A percentile compares a stretch with the other conserved stretches of the same genome.
These are phyloP conservation scores for Cosmopolites sordidus DNA, from an alignment of 2,888 invertebrate species.

Conservation along the genomic window DNA sequence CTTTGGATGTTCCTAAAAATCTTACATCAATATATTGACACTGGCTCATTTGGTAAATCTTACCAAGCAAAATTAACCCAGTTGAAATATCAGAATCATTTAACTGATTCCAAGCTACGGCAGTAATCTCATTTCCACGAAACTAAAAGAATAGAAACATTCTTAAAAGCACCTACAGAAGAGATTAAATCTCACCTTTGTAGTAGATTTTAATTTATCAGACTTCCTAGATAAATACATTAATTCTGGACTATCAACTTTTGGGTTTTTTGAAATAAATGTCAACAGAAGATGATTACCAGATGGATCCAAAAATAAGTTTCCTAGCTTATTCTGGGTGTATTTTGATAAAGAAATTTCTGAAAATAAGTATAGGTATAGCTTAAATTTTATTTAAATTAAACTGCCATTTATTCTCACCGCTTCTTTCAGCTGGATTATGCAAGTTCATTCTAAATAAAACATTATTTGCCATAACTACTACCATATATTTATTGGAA, in stretches of 20 bases:
- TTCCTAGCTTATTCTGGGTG: slow-evolving; percentile 58
- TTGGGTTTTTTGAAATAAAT: slow-evolving; percentile 58
- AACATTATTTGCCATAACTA: slow-evolving; percentile 78
- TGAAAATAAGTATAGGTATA: slow-evolving; percentile 45
- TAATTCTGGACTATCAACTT: slow-evolving; percentile 60
- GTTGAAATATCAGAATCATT: slow-evolving; percentile 67
- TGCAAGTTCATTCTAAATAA: slow-evolving; percentile 78
- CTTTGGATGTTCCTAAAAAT: slow-evolving; percentile 80
- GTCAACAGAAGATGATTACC: slow-evolving; percentile 81
- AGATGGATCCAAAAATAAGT: slow-evolving; percentile 78
- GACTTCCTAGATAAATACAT: slow-evolving; percentile 76
- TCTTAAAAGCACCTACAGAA: not conserved
- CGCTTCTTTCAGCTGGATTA: slow-evolving; percentile 72
- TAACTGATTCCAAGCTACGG: slow-evolving; percentile 83
- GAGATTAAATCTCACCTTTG: slow-evolving; percentile 46
- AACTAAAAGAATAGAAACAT: slow-evolving; percentile 40
- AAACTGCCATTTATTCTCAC: slow-evolving; percentile 50
- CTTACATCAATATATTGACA: not conserved
- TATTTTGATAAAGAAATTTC: slow-evolving; percentile 70
- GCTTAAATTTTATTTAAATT: not conserved
- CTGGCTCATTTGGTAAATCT: slow-evolving; percentile 31
- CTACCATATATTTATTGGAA: slow-evolving; percentile 75
- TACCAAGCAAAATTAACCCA: slow-evolving; percentile 72
- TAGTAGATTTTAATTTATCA: slow-evolving; percentile 64
- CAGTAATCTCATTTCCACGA: slow-evolving; percentile 78